phyloP scores from a whole-genome alignment of 2,888 invertebrate species.

The Labia minor region DNA sequence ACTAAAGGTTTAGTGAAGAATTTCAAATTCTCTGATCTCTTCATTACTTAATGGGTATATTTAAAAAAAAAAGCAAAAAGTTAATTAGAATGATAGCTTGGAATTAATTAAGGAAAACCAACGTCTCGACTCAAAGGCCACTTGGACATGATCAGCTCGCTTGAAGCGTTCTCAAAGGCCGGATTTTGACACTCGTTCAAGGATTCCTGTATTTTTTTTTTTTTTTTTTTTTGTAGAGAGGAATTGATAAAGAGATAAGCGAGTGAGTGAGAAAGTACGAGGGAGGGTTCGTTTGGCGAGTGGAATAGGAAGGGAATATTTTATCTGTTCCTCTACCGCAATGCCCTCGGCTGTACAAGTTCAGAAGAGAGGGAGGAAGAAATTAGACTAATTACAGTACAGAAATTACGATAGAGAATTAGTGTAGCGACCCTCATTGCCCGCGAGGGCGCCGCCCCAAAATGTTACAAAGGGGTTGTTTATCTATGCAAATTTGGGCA shows the following conservation, averaged over 20 bases:
- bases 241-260: not conserved
- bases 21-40: too few relatives aligned
- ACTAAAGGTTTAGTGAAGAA: too few relatives aligned
- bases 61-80: not conserved
- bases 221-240: not conserved
- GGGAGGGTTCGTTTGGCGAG: too few relatives aligned
- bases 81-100: not conserved
- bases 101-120: not conserved
- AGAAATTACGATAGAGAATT: constrained; percentile 14
- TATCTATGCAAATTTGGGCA: not conserved
- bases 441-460: constrained; percentile 1
- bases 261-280: not conserved
- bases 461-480: not conserved
- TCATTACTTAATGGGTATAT: too few relatives aligned
- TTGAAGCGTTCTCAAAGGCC: not conserved
- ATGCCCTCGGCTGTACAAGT: constrained; percentile 13
- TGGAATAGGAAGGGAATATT: not conserved
- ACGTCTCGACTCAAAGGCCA: not conserved
- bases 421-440: constrained; percentile 9
- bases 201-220: too few relatives aligned
- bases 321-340: not conserved
- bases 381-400: constrained; percentile 25
- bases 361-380: constrained; percentile 20
- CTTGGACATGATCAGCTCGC: not conserved
- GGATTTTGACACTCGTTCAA: not conserved